Conservation (phyloP, 2,888 invertebrate genomes). For the Arenicola marina region DNA sequence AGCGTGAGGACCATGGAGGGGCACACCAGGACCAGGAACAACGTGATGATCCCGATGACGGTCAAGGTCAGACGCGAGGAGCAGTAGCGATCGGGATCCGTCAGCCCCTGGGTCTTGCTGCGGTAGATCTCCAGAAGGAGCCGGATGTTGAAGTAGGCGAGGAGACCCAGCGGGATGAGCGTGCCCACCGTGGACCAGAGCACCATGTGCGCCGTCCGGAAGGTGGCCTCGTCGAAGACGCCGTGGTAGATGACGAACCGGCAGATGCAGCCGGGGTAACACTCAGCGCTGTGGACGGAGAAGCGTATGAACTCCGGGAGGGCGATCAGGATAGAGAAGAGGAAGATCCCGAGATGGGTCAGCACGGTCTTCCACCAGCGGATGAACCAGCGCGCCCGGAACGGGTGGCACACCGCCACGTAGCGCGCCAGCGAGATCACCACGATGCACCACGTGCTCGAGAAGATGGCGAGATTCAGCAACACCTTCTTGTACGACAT, state of each 20-base stretch:
- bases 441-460: constrained; percentile 74
- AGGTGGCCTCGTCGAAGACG: neutral
- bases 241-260: neutral
- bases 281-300: constrained; percentile 13
- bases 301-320: constrained; percentile 64
- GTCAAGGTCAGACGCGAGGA: constrained; percentile 45
- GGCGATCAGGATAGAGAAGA: constrained; percentile 71
- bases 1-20: constrained; percentile 50
- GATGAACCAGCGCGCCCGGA: constrained; percentile 70
- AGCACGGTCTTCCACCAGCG: constrained; percentile 66
- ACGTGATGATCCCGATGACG: constrained; percentile 48
- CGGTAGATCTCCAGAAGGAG: constrained; percentile 26
- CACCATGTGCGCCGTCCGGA: constrained; percentile 39
- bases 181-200: constrained; percentile 51
- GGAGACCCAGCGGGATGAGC: constrained; percentile 47
- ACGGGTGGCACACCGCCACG: constrained; percentile 76
- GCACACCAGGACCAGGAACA: constrained; percentile 52
- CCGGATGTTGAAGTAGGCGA: constrained; percentile 50
- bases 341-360: constrained; percentile 70
- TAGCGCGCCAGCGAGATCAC: constrained; percentile 76
- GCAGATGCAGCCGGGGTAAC: neutral
- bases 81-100: constrained; percentile 5
- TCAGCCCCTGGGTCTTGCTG: neutral
- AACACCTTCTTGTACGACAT: neutral
- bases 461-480: neutral